A percentile compares a stretch with the other conserved stretches of the same genome.
phyloP scores from a whole-genome alignment of 1,140 invertebrate genomes.

The Drosophila chauvacae region DNA sequence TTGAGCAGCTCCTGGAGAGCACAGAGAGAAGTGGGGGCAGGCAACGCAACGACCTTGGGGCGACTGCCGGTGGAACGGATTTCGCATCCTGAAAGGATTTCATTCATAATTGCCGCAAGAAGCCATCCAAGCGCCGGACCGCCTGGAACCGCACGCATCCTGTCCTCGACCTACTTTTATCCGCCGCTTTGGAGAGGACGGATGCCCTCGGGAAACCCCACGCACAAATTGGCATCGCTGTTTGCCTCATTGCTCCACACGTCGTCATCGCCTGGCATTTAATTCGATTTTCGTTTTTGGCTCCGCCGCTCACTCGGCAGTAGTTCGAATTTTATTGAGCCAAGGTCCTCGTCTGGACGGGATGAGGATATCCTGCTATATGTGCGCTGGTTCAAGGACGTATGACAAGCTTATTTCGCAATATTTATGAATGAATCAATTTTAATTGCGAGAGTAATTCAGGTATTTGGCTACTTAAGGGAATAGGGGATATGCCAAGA shows the following conservation, averaged over 20 bases:
- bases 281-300: slow-evolving; percentile 38
- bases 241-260: slow-evolving; percentile 26
- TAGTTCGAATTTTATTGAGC: slow-evolving; percentile 33
- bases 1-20: slow-evolving; percentile 55
- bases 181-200: not conserved
- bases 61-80: slow-evolving; percentile 23
- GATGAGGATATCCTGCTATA: not conserved
- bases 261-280: slow-evolving; percentile 25
- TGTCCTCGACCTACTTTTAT: slow-evolving; percentile 61
- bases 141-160: slow-evolving; percentile 27
- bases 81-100: slow-evolving; percentile 56
- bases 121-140: slow-evolving; percentile 39
- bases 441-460: slow-evolving; percentile 5
- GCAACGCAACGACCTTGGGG: slow-evolving; percentile 45
- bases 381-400: slow-evolving; percentile 19
- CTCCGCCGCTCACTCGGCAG: slow-evolving; percentile 11
- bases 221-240: slow-evolving; percentile 30
- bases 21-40: not conserved
- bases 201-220: slow-evolving; percentile 56
- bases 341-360: slow-evolving; percentile 32
- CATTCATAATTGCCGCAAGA: slow-evolving; percentile 73
- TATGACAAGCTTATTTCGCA: not conserved
- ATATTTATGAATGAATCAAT: slow-evolving; percentile 33
- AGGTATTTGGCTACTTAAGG: not conserved
- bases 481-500: not conserved